A percentile compares a stretch with the other conserved stretches of the same genome.
phyloP scores from a whole-genome alignment of 1,140 invertebrate genomes.

The Heliothis subflexa region DNA sequence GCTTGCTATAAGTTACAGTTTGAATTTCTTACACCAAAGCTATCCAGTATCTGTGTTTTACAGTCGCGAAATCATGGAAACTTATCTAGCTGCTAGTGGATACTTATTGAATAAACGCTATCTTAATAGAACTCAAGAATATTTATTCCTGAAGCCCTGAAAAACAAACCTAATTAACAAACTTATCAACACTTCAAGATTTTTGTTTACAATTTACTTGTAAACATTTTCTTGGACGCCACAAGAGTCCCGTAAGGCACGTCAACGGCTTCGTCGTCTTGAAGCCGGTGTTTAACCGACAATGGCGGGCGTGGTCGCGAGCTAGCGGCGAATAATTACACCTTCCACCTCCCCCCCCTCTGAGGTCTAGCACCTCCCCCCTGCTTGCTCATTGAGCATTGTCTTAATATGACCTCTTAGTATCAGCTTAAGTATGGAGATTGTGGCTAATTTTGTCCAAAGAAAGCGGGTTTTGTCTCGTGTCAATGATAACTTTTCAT shows the following conservation, averaged over 20 bases:
- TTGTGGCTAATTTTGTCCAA: conserved; percentile 20
- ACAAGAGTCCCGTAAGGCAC: conserved; percentile 32
- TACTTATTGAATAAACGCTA: too few relatives aligned
- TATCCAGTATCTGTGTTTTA: too few relatives aligned
- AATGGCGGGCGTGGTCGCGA: conserved; percentile 63
- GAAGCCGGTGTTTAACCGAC: conserved; percentile 61
- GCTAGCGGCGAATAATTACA: conserved; percentile 67
- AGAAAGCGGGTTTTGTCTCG: conserved; percentile 6
- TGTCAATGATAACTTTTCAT: too few relatives aligned
- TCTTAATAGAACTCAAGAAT: too few relatives aligned
- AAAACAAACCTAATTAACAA: not conserved
- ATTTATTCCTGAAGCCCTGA: too few relatives aligned
- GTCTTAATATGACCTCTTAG: conserved; percentile 61
- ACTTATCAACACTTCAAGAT: not conserved
- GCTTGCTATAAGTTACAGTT: not conserved
- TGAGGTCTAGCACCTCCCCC: conserved; percentile 49
- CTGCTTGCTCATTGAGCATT: conserved; percentile 59
- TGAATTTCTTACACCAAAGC: not conserved
- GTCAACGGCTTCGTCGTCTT: conserved; percentile 53
- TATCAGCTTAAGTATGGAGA: conserved; percentile 37
- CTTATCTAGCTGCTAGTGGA: too few relatives aligned
- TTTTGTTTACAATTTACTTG: conserved; percentile 22
- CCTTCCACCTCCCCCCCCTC: conserved; percentile 46
- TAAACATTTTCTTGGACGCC: conserved; percentile 28
- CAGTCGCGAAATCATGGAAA: too few relatives aligned